A percentile compares a stretch with the other conserved stretches of the same genome.
These are phyloP conservation scores for Mormyrus iriodes DNA, from an alignment of 2,113 vertebrate genomes.

Conservation along the genomic window DNA sequence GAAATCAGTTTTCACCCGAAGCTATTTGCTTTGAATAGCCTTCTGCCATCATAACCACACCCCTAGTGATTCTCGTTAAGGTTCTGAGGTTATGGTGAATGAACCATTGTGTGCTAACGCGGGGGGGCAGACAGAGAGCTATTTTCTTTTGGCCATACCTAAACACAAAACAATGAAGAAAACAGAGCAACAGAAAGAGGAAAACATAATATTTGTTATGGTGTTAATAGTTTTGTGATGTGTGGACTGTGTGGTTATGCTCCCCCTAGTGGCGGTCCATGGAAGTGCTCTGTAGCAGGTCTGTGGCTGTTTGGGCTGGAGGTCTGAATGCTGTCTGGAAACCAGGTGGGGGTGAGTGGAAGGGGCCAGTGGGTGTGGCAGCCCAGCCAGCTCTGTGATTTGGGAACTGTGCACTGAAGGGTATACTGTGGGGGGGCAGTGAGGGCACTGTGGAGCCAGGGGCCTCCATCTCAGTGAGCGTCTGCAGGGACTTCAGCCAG, in stretches of 20 bases:
- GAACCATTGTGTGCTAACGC: background rate
- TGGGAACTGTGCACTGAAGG: slow-evolving; percentile 85
- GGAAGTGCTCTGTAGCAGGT: slow-evolving; percentile 96
- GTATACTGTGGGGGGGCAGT: slow-evolving; percentile 70
- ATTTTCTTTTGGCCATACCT: slow-evolving; percentile 55
- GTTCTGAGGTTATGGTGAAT: background rate
- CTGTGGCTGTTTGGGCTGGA: slow-evolving; percentile 91
- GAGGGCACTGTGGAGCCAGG: slow-evolving; percentile 70
- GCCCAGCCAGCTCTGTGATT: slow-evolving; percentile 97
- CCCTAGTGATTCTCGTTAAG: background rate
- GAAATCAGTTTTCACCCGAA: background rate
- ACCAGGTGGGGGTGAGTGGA: slow-evolving; percentile 94
- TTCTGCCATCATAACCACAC: background rate
- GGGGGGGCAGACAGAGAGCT: slow-evolving; percentile 35
- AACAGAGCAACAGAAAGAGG: slow-evolving; percentile 59
- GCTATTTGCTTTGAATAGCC: background rate
- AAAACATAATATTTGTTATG: slow-evolving; percentile 67
- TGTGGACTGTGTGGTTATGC: slow-evolving; percentile 60
- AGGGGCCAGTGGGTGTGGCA: slow-evolving; percentile 80
- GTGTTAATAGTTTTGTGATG: slow-evolving; percentile 71
- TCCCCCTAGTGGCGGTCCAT: slow-evolving; percentile 92
- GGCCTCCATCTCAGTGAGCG: slow-evolving; percentile 96
- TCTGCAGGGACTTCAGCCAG: slow-evolving; percentile 98
- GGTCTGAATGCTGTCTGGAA: slow-evolving; percentile 99
- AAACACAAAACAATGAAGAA: slow-evolving; percentile 39